A percentile compares a stretch with the other conserved stretches of the same genome.
Conservation (phyloP, 2,113 vertebrate genomes). For the Cynopterus brachyotis region DNA sequence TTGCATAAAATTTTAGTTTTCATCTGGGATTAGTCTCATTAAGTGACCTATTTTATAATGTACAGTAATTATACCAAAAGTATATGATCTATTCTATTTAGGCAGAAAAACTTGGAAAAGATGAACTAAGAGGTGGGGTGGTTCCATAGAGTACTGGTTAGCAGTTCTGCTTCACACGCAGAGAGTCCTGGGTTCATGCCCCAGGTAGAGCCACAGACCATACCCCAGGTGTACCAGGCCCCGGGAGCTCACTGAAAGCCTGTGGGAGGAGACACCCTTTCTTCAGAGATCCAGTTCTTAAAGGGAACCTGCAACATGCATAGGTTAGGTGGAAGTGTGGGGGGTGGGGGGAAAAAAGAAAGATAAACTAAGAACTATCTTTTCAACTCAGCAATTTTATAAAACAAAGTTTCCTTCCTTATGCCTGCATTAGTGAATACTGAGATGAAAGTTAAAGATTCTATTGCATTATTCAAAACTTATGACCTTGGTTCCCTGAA, state of each 20-base stretch:
- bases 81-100: neutral
- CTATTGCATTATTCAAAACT: constrained; percentile 44
- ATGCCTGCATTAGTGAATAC: neutral
- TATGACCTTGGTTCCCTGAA: neutral
- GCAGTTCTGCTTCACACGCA: too few species aligned
- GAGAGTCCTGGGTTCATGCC: too few species aligned
- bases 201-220: too few species aligned
- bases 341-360: neutral
- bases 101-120: neutral
- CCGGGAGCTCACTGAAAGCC: too few species aligned
- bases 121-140: neutral
- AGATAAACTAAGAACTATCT: neutral
- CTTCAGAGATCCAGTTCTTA: too few species aligned
- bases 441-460: constrained; percentile 33
- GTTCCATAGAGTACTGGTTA: too few species aligned
- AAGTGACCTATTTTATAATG: neutral
- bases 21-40: neutral
- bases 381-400: constrained; percentile 21
- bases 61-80: neutral
- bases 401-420: neutral
- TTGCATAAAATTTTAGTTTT: neutral
- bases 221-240: too few species aligned
- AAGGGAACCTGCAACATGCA: too few species aligned
- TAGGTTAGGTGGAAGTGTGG: too few species aligned
- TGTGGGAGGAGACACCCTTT: too few species aligned